phyloP scores from a whole-genome alignment of 2,797 vertebrate genomes.

The Hyperoplus lanceolatus region DNA sequence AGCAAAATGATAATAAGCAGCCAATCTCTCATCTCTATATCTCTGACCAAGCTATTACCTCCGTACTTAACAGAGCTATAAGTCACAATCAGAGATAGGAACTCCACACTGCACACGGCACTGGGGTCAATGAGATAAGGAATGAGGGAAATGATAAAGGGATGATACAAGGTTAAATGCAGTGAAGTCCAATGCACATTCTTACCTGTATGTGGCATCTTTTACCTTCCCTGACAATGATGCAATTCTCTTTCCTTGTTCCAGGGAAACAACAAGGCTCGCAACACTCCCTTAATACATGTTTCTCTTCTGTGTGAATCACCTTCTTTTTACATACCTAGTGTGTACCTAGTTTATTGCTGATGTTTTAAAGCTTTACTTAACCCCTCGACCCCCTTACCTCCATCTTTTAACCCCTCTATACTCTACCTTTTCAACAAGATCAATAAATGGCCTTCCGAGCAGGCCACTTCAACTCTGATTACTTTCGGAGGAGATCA shows the following conservation, averaged over 20 bases:
- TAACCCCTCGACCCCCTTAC: neutral
- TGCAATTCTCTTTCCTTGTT: neutral
- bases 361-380: constrained; percentile 7
- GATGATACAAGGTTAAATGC: constrained; percentile 35
- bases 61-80: constrained; percentile 23
- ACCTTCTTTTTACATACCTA: neutral
- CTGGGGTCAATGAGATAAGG: constrained; percentile 46
- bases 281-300: neutral
- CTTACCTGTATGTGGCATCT: constrained; percentile 1
- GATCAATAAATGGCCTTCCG: constrained; percentile 73
- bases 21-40: constrained; percentile 54
- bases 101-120: constrained; percentile 20
- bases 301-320: neutral
- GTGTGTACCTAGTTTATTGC: constrained; percentile 1
- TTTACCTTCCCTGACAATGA: neutral
- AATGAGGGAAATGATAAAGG: constrained; percentile 35
- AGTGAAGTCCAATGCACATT: neutral
- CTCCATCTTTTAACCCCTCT: constrained; percentile 41
- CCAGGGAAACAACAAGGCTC: too few species aligned
- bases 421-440: constrained; percentile 31
- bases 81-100: constrained; percentile 45
- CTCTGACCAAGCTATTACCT: constrained; percentile 48
- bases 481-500: constrained; percentile 71
- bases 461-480: constrained; percentile 60
- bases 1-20: constrained; percentile 60